Percentiles rank a stretch among this genome's conserved stretches.
Evolutionary conservation across 2,888 invertebrate species (phyloP).

Genomic region (Cremastinae sp.): DNA sequence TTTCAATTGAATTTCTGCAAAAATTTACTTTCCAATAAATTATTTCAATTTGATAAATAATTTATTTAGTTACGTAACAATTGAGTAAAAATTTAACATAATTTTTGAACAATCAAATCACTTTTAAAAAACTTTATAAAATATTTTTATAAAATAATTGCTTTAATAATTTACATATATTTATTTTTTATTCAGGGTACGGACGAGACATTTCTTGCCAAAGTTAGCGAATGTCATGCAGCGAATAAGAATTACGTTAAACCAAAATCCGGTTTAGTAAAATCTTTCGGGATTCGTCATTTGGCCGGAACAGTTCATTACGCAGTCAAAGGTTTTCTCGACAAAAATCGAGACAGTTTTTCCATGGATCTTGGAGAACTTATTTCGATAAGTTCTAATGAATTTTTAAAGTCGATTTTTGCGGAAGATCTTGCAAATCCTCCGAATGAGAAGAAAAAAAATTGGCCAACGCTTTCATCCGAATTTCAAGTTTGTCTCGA

Average conservation of each 20-base stretch:
- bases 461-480: constrained; percentile 94
- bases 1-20: neutral
- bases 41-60: too few relatives aligned
- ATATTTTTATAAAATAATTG: neutral
- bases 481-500: constrained; percentile 99
- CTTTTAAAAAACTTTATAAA: neutral
- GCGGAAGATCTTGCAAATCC: constrained; percentile 94
- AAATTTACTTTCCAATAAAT: too few relatives aligned
- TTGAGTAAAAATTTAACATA: too few relatives aligned
- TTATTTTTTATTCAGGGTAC: constrained; percentile 85
- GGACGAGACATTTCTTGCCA: constrained; percentile 97
- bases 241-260: constrained; percentile 96
- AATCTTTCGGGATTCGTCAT: constrained; percentile 98
- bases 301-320: constrained; percentile 99
- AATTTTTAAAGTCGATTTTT: constrained; percentile 95
- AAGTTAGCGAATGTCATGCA: constrained; percentile 97
- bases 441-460: constrained; percentile 97
- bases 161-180: too few relatives aligned
- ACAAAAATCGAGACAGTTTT: constrained; percentile 99
- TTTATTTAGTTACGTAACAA: too few relatives aligned
- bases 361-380: constrained; percentile 96
- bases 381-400: constrained; percentile 95
- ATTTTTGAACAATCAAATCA: neutral
- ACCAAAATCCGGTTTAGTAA: constrained; percentile 98
- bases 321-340: constrained; percentile 96